phyloP scores from a whole-genome alignment of 2,888 invertebrate species.

The Pelosia muscerda region DNA sequence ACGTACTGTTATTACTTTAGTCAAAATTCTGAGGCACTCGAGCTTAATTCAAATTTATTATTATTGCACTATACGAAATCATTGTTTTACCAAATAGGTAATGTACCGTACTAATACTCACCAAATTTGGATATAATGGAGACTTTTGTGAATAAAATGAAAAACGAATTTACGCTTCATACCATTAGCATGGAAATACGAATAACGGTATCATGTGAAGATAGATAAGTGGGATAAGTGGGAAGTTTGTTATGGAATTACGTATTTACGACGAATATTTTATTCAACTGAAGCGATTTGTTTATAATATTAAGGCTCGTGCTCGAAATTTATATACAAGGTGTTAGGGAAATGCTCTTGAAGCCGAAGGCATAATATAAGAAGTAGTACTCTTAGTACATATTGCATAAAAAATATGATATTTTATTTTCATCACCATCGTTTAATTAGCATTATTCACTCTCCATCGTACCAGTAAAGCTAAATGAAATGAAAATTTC shows the following conservation, averaged over 20 bases:
- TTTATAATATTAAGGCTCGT: neutral
- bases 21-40: conserved; percentile 51
- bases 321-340: too few relatives aligned
- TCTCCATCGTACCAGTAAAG: too few relatives aligned
- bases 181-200: neutral
- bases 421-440: too few relatives aligned
- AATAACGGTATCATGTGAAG: neutral
- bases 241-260: neutral
- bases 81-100: conserved; percentile 48
- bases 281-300: neutral
- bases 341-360: too few relatives aligned
- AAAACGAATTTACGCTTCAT: neutral
- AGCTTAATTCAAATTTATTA: conserved; percentile 61
- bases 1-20: conserved; percentile 54
- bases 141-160: neutral
- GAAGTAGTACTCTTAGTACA: too few relatives aligned
- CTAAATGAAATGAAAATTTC: too few relatives aligned
- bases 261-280: neutral
- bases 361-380: too few relatives aligned
- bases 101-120: conserved; percentile 28
- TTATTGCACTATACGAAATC: conserved; percentile 49
- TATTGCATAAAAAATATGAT: too few relatives aligned
- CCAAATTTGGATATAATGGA: conserved; percentile 13
- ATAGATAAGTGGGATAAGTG: neutral
- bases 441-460: too few relatives aligned